Conservation (phyloP, 1,140 invertebrate genomes). For the Drosophila albomicans region DNA sequence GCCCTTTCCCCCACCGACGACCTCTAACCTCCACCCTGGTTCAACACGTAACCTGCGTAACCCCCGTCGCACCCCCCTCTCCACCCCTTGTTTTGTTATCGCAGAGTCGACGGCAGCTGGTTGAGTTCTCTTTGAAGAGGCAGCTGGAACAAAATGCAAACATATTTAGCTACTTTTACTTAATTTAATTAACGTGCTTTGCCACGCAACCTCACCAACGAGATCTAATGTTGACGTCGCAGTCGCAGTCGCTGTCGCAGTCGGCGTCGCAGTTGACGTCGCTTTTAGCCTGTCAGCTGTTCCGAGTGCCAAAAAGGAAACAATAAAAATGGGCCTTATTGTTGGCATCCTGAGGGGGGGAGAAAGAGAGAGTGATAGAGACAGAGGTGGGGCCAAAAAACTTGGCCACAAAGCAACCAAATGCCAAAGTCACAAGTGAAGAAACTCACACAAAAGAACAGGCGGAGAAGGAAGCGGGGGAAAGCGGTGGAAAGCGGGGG, state of each 20-base stretch:
- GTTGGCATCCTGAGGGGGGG: conserved; percentile 69
- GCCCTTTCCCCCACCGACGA: neutral
- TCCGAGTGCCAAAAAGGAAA: conserved; percentile 72
- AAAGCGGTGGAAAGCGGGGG: neutral
- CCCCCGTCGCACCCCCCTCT: neutral
- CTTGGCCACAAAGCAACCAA: conserved; percentile 51
- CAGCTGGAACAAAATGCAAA: conserved; percentile 54
- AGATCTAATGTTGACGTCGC: conserved; percentile 38
- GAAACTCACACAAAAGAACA: conserved; percentile 18
- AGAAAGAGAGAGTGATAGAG: too few species aligned
- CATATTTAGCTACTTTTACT: conserved; percentile 82
- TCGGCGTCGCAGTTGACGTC: conserved; percentile 40
- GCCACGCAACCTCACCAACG: conserved; percentile 43
- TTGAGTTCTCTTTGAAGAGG: conserved; percentile 20
- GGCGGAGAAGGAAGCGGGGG: neutral
- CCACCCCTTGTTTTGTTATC: too few species aligned
- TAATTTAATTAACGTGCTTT: conserved; percentile 80
- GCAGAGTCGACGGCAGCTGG: conserved; percentile 1
- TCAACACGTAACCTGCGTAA: neutral
- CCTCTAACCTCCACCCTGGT: neutral
- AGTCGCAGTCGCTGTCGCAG: neutral
- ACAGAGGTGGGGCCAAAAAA: neutral
- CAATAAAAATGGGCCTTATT: conserved; percentile 80
- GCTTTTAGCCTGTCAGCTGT: conserved; percentile 72
- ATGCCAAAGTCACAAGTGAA: conserved; percentile 40